phyloP scores from a whole-genome alignment of 2,113 vertebrate species.

The Forbesichthys agassizii region DNA sequence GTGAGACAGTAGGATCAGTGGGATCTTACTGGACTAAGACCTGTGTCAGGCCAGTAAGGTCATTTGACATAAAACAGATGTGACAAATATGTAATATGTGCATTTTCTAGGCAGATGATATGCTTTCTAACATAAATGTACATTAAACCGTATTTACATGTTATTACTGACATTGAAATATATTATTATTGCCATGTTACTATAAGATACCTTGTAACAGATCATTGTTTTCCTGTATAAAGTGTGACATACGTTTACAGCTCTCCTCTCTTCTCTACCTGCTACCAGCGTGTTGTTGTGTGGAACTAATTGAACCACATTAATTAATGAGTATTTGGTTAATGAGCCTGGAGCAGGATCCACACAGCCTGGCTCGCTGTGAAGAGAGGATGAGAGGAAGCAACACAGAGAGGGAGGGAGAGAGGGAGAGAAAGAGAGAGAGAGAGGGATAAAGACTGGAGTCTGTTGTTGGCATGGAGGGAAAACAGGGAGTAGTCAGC shows the following conservation, averaged over 20 bases:
- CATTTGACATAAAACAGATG: conserved; percentile 26
- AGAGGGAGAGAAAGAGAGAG: conserved; percentile 2
- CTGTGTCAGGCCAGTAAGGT: background rate
- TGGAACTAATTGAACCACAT: conserved; percentile 52
- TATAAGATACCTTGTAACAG: background rate
- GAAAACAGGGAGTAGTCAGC: conserved; percentile 20
- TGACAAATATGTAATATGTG: conserved; percentile 8
- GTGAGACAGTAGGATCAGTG: too few species aligned
- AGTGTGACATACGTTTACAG: background rate
- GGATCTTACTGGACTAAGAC: too few species aligned
- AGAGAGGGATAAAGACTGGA: conserved; percentile 7
- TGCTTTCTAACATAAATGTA: background rate
- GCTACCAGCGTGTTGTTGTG: conserved; percentile 16
- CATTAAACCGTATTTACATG: too few species aligned
- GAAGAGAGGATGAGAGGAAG: conserved; percentile 26
- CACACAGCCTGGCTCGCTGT: conserved; percentile 34
- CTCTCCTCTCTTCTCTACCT: conserved; percentile 29
- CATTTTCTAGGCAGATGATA: background rate
- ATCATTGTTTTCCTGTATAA: conserved; percentile 11
- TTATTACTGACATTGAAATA: too few species aligned
- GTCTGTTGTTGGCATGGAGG: conserved; percentile 3
- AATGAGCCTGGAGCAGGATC: conserved; percentile 60
- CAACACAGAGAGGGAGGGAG: background rate
- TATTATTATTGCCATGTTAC: background rate
- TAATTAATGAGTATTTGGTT: conserved; percentile 61